A percentile compares a stretch with the other conserved stretches of the same genome.
Conservation (phyloP, 1,140 invertebrate genomes). For the Orius insidiosus region DNA sequence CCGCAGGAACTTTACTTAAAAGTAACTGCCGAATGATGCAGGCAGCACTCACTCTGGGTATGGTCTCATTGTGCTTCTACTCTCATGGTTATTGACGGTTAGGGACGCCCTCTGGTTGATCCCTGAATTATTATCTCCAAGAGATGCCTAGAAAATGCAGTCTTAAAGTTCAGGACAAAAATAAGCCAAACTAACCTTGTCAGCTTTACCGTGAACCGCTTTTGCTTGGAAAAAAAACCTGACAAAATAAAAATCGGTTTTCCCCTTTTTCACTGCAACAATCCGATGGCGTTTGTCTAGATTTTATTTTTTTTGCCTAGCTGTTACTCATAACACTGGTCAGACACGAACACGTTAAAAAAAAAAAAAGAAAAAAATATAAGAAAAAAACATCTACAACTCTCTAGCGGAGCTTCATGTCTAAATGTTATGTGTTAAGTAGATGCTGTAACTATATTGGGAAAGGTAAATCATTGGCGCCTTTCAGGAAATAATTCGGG, state of each 20-base stretch:
- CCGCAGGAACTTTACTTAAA: no score
- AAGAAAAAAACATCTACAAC: constrained; percentile 1
- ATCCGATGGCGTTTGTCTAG: constrained; percentile 14
- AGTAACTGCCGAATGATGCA: no score
- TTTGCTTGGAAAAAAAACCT: no score
- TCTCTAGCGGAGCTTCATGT: constrained; percentile 13
- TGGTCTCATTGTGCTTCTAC: no score
- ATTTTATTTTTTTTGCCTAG: constrained; percentile 6
- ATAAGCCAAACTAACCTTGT: no score
- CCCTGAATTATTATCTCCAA: no score
- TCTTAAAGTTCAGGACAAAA: no score
- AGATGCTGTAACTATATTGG: constrained; percentile 18
- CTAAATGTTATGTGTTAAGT: constrained; percentile 16
- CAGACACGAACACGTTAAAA: background rate
- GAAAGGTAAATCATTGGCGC: constrained; percentile 16
- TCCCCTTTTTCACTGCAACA: constrained; percentile 3
- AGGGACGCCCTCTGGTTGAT: no score
- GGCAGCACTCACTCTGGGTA: no score
- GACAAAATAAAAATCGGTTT: background rate
- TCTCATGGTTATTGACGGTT: no score
- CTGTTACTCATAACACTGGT: constrained; percentile 1
- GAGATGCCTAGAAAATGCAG: no score
- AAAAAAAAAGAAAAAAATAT: constrained; percentile 4
- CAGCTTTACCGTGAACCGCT: no score
- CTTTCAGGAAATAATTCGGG: background rate